Base-by-base conservation (phyloP, 2,888 invertebrate species). In the Gisinianus flammeolus region DNA sequence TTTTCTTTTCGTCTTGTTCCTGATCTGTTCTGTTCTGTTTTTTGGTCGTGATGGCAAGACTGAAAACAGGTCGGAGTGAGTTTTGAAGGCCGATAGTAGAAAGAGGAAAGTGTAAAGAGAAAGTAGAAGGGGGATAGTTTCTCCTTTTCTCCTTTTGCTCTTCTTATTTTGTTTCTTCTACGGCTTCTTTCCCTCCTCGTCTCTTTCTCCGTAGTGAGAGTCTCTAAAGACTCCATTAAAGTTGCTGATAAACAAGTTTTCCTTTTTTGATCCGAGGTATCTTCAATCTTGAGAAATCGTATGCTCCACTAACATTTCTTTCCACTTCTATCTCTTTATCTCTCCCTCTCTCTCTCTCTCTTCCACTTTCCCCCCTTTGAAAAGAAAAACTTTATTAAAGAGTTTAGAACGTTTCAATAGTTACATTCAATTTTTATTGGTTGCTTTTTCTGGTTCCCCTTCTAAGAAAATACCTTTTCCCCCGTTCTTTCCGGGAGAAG, bases 351-450 rank as follows among this genome's bases (percentile, higher is more conserved):
- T 62, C 22, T 24, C 62, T 12, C 62, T 58, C 56, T 58, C 22
- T n/a, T 58, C 19, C 6, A 12, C 44, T 16, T 44, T n/a, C 22
- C 56, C 56, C 26, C 28, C 28, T 62, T 26, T 28, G 26, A 26
- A 62, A 62, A 62, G 62, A 62, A 62, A 62, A 62, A 62, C 62
- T 62, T 62, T 62, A 62, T 62, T 54, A 35, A 67, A 67, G 28
- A 67, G 67, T 67, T 67, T 67, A 33, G 33, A 67, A 67, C 31
- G 26, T 67, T 67, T 67, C 67, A 67, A 67, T 67, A 30, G 33
- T 35, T 31, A 33, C 28, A 28, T 67, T 67, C 19, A 67, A 35
- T 67, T 67, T 35, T 56, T 56, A 54, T 31, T 54, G 54, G 52
- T 54, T 54, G 19, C 70, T 31, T 35, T 68, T 12, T 12, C 30